phyloP scores from a whole-genome alignment of 2,797 vertebrate genomes.

The Peromyscus aztecus region DNA sequence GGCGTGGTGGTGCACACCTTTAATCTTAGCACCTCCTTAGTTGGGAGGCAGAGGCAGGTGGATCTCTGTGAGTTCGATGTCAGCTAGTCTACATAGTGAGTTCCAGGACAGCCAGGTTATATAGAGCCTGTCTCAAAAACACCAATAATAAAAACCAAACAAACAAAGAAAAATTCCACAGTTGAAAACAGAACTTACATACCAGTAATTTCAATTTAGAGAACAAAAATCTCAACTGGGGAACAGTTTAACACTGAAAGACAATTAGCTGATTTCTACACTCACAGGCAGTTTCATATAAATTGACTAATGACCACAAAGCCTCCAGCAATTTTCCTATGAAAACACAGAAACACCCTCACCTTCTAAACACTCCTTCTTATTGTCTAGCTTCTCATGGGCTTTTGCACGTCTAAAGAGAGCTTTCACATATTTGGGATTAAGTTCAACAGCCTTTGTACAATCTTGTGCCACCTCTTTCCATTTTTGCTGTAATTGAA shows the following conservation, averaged over 20 bases:
- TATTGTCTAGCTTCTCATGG: constrained; percentile 97
- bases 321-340: constrained; percentile 41
- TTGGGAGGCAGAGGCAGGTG: not conserved
- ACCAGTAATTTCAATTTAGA: constrained; percentile 40
- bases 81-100: not conserved
- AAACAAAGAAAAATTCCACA: constrained; percentile 17
- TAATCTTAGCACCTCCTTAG: not conserved
- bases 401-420: constrained; percentile 98
- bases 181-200: not conserved
- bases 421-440: constrained; percentile 98
- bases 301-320: constrained; percentile 61
- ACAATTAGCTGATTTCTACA: constrained; percentile 42
- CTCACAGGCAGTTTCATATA: constrained; percentile 52
- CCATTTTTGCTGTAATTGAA: constrained; percentile 95
- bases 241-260: constrained; percentile 48
- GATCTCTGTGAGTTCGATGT: not conserved
- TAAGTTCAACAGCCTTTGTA: constrained; percentile 95
- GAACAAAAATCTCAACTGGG: constrained; percentile 18
- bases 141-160: not conserved
- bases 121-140: not conserved
- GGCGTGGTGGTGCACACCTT: not conserved
- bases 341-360: constrained; percentile 71
- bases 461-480: constrained; percentile 97
- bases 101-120: not conserved
- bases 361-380: constrained; percentile 99